These are phyloP conservation scores for Cordylochernes scorpioides DNA, from an alignment of 2,888 invertebrate species.

Conservation along the genomic window DNA sequence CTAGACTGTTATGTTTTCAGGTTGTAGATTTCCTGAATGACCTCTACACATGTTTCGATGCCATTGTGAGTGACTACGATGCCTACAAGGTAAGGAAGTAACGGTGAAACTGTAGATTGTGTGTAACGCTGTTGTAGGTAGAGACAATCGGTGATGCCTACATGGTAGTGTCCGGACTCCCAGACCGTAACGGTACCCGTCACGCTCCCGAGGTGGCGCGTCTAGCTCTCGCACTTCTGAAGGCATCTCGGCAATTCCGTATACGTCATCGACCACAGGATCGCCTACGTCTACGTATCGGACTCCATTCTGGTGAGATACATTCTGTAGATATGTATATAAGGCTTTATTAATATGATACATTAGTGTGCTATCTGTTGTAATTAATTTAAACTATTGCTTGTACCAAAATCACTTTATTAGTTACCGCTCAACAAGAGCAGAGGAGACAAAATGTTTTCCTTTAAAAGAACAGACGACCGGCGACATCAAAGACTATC, in stretches of 20 bases:
- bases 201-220: slow-evolving; percentile 40
- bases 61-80: slow-evolving; percentile 15
- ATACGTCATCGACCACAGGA: slow-evolving; percentile 39
- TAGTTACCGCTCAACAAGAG: no score
- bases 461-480: no score
- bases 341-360: no score
- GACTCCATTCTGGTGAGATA: slow-evolving; percentile 33
- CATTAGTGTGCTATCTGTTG: no score
- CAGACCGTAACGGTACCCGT: slow-evolving; percentile 11
- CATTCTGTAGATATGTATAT: no score
- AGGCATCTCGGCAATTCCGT: slow-evolving; percentile 36
- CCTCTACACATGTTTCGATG: slow-evolving; percentile 16
- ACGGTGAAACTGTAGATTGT: no score
- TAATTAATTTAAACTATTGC: no score
- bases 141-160: slow-evolving; percentile 15
- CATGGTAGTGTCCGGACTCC: slow-evolving; percentile 14
- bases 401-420: no score
- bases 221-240: slow-evolving; percentile 43
- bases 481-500: no score
- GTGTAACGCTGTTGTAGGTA: no score
- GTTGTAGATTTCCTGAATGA: slow-evolving; percentile 27
- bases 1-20: slow-evolving; percentile 19
- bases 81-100: slow-evolving; percentile 17
- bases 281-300: slow-evolving; percentile 40
- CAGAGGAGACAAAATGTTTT: no score